Percentiles rank a stretch among this genome's conserved stretches.
Evolutionary conservation across 2,888 invertebrate genomes (phyloP).

Genomic region (Gibbula magus): DNA sequence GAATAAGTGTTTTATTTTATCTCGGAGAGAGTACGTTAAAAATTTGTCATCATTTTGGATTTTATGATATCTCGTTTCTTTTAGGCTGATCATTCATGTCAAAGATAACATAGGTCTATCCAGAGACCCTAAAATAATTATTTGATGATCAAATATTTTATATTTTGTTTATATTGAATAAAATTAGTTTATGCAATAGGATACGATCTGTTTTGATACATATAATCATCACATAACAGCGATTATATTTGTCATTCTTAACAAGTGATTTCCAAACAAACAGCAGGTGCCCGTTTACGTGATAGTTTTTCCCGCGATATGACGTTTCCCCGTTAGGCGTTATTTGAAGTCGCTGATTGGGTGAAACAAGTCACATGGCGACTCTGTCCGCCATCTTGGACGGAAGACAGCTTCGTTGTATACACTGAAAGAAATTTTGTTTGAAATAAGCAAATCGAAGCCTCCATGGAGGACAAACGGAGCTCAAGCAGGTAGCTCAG

Average conservation of each 20-base stretch:
- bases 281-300: background rate
- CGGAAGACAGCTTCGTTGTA: slow-evolving; percentile 28
- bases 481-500: slow-evolving; percentile 59
- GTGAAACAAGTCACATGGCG: slow-evolving; percentile 47
- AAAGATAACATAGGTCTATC: too few species aligned
- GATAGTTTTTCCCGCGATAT: slow-evolving; percentile 41
- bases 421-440: slow-evolving; percentile 23
- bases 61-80: too few species aligned
- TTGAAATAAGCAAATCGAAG: slow-evolving; percentile 22
- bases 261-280: background rate
- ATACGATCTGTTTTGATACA: too few species aligned
- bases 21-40: too few species aligned
- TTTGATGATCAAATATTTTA: too few species aligned
- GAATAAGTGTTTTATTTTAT: too few species aligned
- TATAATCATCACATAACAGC: too few species aligned
- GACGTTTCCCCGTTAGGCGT: slow-evolving; percentile 37
- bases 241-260: background rate
- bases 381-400: slow-evolving; percentile 54
- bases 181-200: too few species aligned
- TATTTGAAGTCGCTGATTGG: slow-evolving; percentile 29
- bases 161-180: too few species aligned
- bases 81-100: too few species aligned
- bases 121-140: too few species aligned
- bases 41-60: too few species aligned
- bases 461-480: slow-evolving; percentile 66